Evolutionary conservation across 30 jellyfish, hydroid and myxozoan genomes (phyloP).

Genomic region (Cassiopea andromeda): DNA sequence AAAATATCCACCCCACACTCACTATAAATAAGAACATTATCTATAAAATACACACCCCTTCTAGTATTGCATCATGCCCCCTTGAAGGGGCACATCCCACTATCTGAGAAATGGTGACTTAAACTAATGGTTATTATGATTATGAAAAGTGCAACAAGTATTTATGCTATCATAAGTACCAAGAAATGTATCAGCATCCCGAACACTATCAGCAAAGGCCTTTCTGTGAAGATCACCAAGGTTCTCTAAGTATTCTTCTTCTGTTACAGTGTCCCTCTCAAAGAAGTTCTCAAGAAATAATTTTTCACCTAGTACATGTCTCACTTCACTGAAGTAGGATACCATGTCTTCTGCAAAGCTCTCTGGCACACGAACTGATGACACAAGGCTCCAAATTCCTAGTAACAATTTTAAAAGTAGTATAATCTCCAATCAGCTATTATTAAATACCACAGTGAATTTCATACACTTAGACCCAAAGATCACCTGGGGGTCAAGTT

Average conservation of each 20-base stretch:
- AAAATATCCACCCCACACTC: no score
- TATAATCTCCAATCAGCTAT: background rate
- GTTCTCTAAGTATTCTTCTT: slow-evolving; percentile 82
- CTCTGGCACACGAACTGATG: slow-evolving; percentile 66
- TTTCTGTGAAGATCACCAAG: slow-evolving; percentile 81
- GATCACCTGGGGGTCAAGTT: no score
- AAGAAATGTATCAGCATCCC: slow-evolving; percentile 68
- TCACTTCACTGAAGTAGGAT: slow-evolving; percentile 34
- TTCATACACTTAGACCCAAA: no score
- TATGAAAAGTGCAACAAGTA: no score
- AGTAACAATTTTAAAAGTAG: background rate
- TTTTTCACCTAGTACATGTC: slow-evolving; percentile 55
- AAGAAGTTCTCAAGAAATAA: slow-evolving; percentile 73
- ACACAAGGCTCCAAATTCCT: slow-evolving; percentile 80
- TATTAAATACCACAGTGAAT: no score
- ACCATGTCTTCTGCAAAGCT: slow-evolving; percentile 49
- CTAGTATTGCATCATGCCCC: no score
- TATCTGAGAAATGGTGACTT: no score
- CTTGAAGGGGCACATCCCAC: no score
- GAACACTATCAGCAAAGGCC: slow-evolving; percentile 70
- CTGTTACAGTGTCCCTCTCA: slow-evolving; percentile 61
- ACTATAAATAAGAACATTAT: no score
- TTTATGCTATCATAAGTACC: slow-evolving; percentile 55
- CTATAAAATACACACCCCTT: no score
- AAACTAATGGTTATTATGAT: no score